Conservation (phyloP, 2,113 vertebrate species). For the Triplophysa dalaica region DNA sequence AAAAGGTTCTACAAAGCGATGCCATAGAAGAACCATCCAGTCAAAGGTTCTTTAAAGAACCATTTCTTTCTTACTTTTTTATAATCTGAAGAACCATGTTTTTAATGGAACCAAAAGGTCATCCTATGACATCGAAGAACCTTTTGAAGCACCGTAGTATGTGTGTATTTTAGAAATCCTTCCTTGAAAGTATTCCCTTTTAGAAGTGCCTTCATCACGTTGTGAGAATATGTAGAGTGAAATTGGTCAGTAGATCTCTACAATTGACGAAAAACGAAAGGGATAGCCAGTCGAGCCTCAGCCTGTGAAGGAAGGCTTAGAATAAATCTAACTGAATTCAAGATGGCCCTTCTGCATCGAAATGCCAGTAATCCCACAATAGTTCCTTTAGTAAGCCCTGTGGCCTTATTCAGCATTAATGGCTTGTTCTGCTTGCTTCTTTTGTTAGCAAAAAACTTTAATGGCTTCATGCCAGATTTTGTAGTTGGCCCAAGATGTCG, state of each 20-base stretch:
- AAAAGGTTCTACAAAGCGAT: no score
- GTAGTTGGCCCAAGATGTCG: not conserved
- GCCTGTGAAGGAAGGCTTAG: not conserved
- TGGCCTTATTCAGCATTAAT: conserved; percentile 21
- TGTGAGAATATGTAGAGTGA: not conserved
- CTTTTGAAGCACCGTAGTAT: not conserved
- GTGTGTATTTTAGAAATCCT: not conserved
- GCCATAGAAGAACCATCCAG: no score
- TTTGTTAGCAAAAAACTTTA: not conserved
- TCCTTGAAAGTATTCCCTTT: not conserved
- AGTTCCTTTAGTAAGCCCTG: not conserved
- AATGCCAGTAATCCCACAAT: conserved; percentile 29
- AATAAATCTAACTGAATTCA: conserved; percentile 11
- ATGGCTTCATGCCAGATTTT: not conserved
- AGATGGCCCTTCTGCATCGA: conserved; percentile 3
- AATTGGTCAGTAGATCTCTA: conserved; percentile 7
- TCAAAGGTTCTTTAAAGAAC: no score
- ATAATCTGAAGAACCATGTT: no score
- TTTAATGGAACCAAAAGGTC: no score
- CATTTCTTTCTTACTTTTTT: no score
- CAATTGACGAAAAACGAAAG: not conserved
- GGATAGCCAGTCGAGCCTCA: not conserved
- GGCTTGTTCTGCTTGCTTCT: not conserved
- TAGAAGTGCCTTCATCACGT: not conserved
- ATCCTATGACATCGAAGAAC: no score